Evolutionary conservation across 2,888 invertebrate genomes (phyloP).

Genomic region (Acrobasis repandana): DNA sequence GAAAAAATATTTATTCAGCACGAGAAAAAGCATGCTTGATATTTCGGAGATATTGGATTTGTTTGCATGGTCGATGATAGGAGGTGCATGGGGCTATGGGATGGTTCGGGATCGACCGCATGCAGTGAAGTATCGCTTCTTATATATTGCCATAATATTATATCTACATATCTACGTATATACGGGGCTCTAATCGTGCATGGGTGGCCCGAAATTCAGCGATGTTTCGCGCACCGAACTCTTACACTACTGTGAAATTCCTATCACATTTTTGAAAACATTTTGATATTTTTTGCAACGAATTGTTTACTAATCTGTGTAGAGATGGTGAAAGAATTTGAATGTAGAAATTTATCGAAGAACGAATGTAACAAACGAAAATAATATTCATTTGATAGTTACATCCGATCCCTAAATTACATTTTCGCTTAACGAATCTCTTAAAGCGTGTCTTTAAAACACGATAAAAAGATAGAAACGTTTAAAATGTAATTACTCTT

Average conservation of each 20-base stretch:
- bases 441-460: too few relatives aligned
- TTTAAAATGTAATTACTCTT: too few relatives aligned
- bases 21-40: background rate
- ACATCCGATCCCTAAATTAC: background rate
- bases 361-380: background rate
- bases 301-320: slow-evolving; percentile 23
- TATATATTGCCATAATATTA: slow-evolving; percentile 28
- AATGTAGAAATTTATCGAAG: background rate
- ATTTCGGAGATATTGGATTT: background rate
- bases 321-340: slow-evolving; percentile 10
- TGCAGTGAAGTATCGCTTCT: slow-evolving; percentile 27
- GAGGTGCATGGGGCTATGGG: slow-evolving; percentile 25
- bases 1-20: background rate
- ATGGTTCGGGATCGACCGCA: slow-evolving; percentile 26
- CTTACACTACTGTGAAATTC: slow-evolving; percentile 9
- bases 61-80: slow-evolving; percentile 13
- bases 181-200: background rate
- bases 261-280: slow-evolving; percentile 4
- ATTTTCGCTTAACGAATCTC: too few relatives aligned
- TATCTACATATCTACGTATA: slow-evolving; percentile 15
- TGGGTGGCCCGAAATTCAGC: background rate
- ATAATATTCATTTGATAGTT: background rate
- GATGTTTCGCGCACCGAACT: background rate
- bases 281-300: slow-evolving; percentile 16
- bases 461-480: too few relatives aligned